Base-by-base conservation (phyloP, 2,113 vertebrate species). In the Pardalotus punctatus region DNA sequence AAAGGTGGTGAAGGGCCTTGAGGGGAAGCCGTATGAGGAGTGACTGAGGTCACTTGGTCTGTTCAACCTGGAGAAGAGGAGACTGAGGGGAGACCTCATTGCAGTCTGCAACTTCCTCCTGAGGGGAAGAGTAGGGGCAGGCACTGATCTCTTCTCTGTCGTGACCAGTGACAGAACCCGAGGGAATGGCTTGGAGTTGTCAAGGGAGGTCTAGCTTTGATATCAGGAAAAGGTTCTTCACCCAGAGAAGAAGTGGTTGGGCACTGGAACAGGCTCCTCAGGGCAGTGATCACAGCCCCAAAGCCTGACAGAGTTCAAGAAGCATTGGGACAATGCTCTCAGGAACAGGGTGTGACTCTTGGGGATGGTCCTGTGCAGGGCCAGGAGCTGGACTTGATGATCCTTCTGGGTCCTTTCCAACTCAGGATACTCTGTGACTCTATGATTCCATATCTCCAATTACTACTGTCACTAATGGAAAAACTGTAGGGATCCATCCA, bases 11-110 rank as follows among this genome's bases (percentile, higher is more conserved):
- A 64, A 48, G 50, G 4, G 17, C 9, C 48, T 48, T 5, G 35
- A 64, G 48, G 21, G 7, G 25, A 80, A 71, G 31, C 14, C 0
- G 0, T n/a, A 5, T 14, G 20, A 62, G 28, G 15, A 16, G 18
- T 0, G 0, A 0, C 29, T 62, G 65, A 40, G n/a, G 29, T 10
- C 16, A n/a, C n/a, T 47, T 48, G n/a, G 13, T 35, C 19, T 70
- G 47, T 40, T 61, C 54, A 54, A 15, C 36, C 23, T 61, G 40
- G 28, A 85, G 53, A 48, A 57, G n/a, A 36, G 47, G 23, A 79
- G 40, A 62, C 40, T 62, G 56, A 62, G 20, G 6, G 23, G 40
- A 70, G 8, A 78, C 4, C 15, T 28, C 42, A 48, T 2, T 25
- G 33, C 28, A 54, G 18, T 9, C 27, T n/a, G 5, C 57, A 56